Conservation (phyloP, 2,888 invertebrate genomes). For the Thymelicus lineola region DNA sequence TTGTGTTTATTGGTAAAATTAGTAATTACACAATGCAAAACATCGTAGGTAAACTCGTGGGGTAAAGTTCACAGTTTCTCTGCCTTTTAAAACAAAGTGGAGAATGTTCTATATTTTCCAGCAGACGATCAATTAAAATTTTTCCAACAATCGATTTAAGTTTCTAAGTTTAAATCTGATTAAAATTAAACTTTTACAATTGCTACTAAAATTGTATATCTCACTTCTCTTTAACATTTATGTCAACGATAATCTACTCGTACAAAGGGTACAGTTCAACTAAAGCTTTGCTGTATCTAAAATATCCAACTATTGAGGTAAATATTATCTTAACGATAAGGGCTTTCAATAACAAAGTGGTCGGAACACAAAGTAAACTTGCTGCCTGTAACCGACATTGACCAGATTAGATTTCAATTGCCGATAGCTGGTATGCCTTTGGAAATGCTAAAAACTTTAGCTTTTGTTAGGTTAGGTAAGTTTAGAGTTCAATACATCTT, state of each 20-base stretch:
- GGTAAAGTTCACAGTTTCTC: too few species aligned
- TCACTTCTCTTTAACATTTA: neutral
- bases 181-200: too few species aligned
- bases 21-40: too few species aligned
- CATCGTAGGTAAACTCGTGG: too few species aligned
- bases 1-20: too few species aligned
- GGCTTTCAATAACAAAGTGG: slow-evolving; percentile 33
- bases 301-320: slow-evolving; percentile 13
- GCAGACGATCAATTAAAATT: too few species aligned
- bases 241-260: neutral
- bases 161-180: too few species aligned
- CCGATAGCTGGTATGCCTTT: slow-evolving; percentile 20
- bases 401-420: slow-evolving; percentile 45
- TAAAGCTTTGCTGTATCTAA: neutral
- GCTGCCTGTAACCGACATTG: slow-evolving; percentile 42
- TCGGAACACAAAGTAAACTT: slow-evolving; percentile 43
- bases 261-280: neutral
- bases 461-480: neutral
- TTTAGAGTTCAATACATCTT: too few species aligned
- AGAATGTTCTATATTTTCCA: too few species aligned
- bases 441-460: neutral
- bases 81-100: too few species aligned
- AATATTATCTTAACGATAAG: slow-evolving; percentile 21
- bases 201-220: too few species aligned
- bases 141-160: too few species aligned